Percentiles rank a stretch among this genome's conserved stretches.
phyloP scores from a whole-genome alignment of 1,140 invertebrate genomes.

The Rhysida immarginata region DNA sequence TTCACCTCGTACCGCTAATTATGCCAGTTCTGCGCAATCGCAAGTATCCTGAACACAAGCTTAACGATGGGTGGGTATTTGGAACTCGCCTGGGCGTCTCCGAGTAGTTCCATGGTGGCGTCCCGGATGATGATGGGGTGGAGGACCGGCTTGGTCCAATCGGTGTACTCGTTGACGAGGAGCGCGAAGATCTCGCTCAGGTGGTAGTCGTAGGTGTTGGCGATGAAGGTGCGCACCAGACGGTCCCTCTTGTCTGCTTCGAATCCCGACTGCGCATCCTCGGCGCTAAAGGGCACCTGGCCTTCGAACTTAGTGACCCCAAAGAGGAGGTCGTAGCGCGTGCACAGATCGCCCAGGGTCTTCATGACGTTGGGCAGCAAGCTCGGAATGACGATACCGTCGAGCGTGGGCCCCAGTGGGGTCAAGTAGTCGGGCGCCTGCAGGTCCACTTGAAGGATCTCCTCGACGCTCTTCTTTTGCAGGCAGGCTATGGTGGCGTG shows the following conservation, averaged over 20 bases:
- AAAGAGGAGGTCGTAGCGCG: conserved; percentile 79
- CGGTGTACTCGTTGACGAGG: conserved; percentile 91
- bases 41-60: no score
- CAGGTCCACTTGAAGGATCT: conserved; percentile 61
- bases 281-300: conserved; percentile 69
- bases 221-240: conserved; percentile 77
- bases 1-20: no score
- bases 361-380: conserved; percentile 54
- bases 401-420: conserved; percentile 76
- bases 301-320: conserved; percentile 84
- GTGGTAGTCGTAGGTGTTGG: conserved; percentile 80
- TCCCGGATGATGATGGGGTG: conserved; percentile 85
- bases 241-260: conserved; percentile 73
- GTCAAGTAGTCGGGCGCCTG: conserved; percentile 64
- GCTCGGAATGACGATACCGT: conserved; percentile 77
- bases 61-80: no score
- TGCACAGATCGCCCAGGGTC: conserved; percentile 50
- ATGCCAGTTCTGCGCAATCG: no score
- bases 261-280: conserved; percentile 83
- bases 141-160: conserved; percentile 85
- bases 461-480: conserved; percentile 55
- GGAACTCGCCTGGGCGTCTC: conserved; percentile 74
- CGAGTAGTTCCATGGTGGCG: conserved; percentile 80
- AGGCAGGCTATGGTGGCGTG: conserved; percentile 65
- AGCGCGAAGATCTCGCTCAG: conserved; percentile 94